phyloP scores from a whole-genome alignment of 2,797 vertebrate species.

The Gallinago stenura region DNA sequence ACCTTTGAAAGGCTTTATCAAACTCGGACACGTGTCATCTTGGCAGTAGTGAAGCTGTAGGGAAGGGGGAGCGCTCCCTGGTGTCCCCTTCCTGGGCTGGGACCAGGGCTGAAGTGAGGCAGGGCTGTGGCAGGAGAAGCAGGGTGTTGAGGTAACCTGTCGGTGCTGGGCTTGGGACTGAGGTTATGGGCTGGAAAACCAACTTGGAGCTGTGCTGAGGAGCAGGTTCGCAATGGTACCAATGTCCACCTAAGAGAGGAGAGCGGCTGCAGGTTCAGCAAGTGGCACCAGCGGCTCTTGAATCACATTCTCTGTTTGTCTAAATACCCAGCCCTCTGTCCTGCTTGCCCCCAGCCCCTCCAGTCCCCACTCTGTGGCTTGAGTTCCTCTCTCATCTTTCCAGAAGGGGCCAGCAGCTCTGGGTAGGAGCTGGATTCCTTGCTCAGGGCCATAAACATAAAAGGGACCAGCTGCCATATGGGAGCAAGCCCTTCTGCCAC shows the following conservation, averaged over 20 bases:
- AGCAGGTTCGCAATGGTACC: neutral
- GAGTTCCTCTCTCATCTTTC: neutral
- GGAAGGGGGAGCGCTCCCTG: neutral
- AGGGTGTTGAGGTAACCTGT: neutral
- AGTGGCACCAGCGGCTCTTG: neutral
- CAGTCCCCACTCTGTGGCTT: neutral
- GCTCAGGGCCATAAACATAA: neutral
- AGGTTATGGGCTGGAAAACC: neutral
- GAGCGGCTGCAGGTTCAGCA: neutral
- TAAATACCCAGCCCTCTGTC: neutral
- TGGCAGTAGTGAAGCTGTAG: neutral
- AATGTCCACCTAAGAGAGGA: neutral
- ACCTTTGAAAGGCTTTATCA: constrained; percentile 33
- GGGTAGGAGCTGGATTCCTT: neutral
- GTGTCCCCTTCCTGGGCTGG: neutral
- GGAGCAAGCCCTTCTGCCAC: neutral
- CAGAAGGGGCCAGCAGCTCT: neutral
- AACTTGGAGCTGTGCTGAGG: neutral
- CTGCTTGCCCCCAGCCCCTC: neutral
- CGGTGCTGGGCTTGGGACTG: accelerated
- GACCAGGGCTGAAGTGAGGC: neutral
- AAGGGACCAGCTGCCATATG: neutral
- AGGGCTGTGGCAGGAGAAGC: neutral
- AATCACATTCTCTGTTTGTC: neutral
- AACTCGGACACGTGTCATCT: neutral